phyloP scores from a whole-genome alignment of 2,113 vertebrate species.

The Myrmophylax atrothorax region DNA sequence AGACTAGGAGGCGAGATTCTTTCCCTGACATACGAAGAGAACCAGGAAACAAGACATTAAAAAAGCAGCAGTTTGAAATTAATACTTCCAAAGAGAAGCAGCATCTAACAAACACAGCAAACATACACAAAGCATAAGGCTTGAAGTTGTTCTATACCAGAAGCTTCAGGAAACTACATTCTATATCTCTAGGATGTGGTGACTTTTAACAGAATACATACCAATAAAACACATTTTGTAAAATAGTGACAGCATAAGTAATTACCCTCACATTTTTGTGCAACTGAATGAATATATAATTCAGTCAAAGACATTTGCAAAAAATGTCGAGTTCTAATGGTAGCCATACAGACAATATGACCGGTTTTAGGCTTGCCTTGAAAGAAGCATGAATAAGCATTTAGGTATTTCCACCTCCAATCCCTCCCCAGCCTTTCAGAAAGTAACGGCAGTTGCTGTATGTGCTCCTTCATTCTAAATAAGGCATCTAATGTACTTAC shows the following conservation, averaged over 20 bases:
- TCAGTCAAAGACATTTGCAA: neutral
- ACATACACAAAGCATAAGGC: neutral
- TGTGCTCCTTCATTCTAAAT: neutral
- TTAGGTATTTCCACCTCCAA: neutral
- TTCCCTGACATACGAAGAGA: slow-evolving; percentile 79
- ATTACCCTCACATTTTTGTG: neutral
- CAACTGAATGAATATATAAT: neutral
- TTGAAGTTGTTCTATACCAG: neutral
- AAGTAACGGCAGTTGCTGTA: neutral
- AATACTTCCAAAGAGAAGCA: neutral
- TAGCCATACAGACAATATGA: neutral
- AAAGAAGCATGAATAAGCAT: neutral
- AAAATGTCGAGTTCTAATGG: neutral
- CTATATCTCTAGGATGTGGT: neutral
- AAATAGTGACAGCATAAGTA: neutral
- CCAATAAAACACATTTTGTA: neutral
- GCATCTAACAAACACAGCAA: neutral
- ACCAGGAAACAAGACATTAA: neutral
- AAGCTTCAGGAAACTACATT: neutral
- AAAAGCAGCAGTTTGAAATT: neutral
- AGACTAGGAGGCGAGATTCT: slow-evolving; percentile 93
- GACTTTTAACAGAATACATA: neutral
- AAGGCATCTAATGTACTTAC: neutral
- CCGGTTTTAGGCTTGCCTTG: neutral
- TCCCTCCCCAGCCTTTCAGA: neutral